These are phyloP conservation scores for Leptobrachium ailaonicum DNA, from an alignment of 2,113 vertebrate species.

Conservation along the genomic window DNA sequence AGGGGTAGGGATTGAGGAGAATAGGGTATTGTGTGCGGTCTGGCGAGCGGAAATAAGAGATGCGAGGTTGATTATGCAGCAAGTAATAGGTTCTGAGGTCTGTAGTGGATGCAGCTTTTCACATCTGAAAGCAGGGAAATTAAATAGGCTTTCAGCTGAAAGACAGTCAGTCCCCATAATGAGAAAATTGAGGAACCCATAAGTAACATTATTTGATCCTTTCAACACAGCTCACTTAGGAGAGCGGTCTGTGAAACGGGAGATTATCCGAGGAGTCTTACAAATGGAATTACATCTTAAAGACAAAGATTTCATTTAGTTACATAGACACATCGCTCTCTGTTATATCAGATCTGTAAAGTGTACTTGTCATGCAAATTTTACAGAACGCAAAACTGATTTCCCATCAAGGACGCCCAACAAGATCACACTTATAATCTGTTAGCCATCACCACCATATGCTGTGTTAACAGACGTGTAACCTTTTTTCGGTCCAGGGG, in stretches of 20 bases:
- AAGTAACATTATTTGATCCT: not conserved
- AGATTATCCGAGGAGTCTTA: not conserved
- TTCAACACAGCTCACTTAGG: not conserved
- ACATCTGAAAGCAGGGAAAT: constrained; percentile 13
- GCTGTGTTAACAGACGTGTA: too few relatives aligned
- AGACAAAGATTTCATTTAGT: too few relatives aligned
- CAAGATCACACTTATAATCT: too few relatives aligned
- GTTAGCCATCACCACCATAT: too few relatives aligned
- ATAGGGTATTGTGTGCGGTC: constrained; percentile 13
- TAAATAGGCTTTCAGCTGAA: constrained; percentile 18
- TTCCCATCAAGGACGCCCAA: too few relatives aligned
- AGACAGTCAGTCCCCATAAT: not conserved
- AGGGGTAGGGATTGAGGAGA: not conserved
- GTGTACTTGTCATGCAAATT: too few relatives aligned
- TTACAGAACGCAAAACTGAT: too few relatives aligned
- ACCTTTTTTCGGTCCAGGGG: too few relatives aligned
- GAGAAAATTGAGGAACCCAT: constrained; percentile 5
- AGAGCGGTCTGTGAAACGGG: not conserved
- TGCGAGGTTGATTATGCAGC: constrained; percentile 14
- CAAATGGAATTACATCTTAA: too few relatives aligned
- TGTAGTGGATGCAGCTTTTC: constrained; percentile 10
- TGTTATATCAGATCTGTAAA: too few relatives aligned
- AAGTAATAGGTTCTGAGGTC: constrained; percentile 26
- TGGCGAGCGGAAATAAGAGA: constrained; percentile 21
- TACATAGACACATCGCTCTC: too few relatives aligned